Conservation (phyloP, 2,888 invertebrate species). For the Itoplectis maculator region DNA sequence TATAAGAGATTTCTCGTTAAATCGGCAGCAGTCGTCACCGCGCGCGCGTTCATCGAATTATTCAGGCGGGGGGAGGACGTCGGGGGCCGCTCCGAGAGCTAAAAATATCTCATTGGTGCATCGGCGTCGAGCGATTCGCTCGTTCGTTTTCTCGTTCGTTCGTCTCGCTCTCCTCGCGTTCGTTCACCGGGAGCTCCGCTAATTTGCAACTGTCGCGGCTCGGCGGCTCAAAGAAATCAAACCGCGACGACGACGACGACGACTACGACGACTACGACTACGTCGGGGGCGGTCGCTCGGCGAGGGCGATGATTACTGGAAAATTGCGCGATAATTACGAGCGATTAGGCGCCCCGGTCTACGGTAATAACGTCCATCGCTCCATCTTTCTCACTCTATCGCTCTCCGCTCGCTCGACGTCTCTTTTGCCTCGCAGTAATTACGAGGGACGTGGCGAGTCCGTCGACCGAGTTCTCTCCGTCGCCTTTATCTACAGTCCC, state of each 20-base stretch:
- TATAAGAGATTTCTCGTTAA: conserved; percentile 44
- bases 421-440: conserved; percentile 49
- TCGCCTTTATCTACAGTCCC: conserved; percentile 59
- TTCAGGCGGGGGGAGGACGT: conserved; percentile 41
- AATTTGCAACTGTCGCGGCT: conserved; percentile 32
- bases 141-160: background rate
- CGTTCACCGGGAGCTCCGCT: conserved; percentile 1
- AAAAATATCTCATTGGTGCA: conserved; percentile 52
- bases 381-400: conserved; percentile 1
- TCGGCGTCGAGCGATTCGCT: conserved; percentile 8
- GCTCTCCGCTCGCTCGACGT: background rate
- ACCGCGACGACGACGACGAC: conserved; percentile 28
- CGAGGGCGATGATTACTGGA: conserved; percentile 60
- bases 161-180: conserved; percentile 22
- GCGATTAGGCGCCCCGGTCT: conserved; percentile 58
- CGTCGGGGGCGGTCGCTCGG: background rate
- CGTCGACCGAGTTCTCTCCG: conserved; percentile 61
- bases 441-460: conserved; percentile 52
- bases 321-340: conserved; percentile 68
- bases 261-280: background rate
- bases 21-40: conserved; percentile 52
- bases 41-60: conserved; percentile 64
- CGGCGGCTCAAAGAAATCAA: conserved; percentile 47
- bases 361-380: conserved; percentile 61
- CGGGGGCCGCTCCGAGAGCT: conserved; percentile 42